Evolutionary conservation across 2,797 vertebrate genomes (phyloP).

Genomic region (Hybognathus amarus): DNA sequence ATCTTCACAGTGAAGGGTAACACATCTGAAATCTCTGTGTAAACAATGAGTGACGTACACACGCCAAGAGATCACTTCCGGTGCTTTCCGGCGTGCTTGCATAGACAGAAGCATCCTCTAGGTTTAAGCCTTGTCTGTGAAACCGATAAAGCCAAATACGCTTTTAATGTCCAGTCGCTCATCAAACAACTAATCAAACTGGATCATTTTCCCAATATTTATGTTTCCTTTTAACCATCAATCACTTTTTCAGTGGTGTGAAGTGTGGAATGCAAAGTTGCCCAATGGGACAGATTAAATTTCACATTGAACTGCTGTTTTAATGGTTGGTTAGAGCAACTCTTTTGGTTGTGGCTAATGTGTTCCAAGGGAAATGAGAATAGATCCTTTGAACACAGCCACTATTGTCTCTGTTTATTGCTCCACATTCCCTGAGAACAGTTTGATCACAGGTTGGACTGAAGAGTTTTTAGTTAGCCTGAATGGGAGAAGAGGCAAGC

Average conservation of each 20-base stretch:
- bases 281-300: slow-evolving; percentile 11
- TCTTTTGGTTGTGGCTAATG: background rate
- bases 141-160: background rate
- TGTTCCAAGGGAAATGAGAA: background rate
- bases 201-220: background rate
- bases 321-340: slow-evolving; percentile 34
- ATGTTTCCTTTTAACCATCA: slow-evolving; percentile 2
- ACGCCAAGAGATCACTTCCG: too few species aligned
- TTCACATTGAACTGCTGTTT: slow-evolving; percentile 36
- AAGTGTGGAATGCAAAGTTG: slow-evolving; percentile 13
- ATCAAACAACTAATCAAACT: background rate
- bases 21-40: too few species aligned
- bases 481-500: background rate
- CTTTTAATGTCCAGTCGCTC: background rate
- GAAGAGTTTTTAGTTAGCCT: background rate
- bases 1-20: too few species aligned
- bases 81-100: too few species aligned
- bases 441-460: slow-evolving; percentile 8
- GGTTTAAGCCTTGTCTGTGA: too few species aligned
- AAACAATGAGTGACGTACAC: too few species aligned
- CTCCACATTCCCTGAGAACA: background rate
- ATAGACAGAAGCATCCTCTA: too few species aligned
- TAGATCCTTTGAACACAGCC: background rate
- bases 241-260: background rate
- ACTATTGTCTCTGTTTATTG: background rate